These are phyloP conservation scores for Thecocarcelia acutangulata DNA, from an alignment of 2,888 invertebrate species.

Conservation along the genomic window DNA sequence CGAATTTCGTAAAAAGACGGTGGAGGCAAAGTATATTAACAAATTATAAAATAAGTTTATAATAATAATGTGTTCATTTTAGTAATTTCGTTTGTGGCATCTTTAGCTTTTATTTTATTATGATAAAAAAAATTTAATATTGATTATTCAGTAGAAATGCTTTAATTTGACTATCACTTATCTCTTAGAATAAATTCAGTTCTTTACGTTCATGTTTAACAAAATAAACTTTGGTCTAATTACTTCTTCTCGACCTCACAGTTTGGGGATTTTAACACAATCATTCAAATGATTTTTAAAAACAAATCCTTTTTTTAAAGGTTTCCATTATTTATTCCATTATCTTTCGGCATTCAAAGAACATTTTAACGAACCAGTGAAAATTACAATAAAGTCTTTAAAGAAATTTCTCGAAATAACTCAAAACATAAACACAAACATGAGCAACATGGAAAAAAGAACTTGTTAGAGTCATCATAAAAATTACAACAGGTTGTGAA, in stretches of 20 bases:
- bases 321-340: background rate
- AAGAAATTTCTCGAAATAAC: background rate
- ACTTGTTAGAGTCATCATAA: slow-evolving; percentile 39
- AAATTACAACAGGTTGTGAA: slow-evolving; percentile 56
- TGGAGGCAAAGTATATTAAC: too few relatives aligned
- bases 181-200: too few relatives aligned
- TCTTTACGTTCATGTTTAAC: too few relatives aligned
- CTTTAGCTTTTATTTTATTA: too few relatives aligned
- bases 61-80: too few relatives aligned
- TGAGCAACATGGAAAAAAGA: background rate
- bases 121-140: too few relatives aligned
- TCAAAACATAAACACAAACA: slow-evolving; percentile 25
- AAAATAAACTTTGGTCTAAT: background rate
- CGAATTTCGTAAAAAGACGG: too few relatives aligned
- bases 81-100: too few relatives aligned
- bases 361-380: slow-evolving; percentile 12
- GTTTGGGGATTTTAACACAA: slow-evolving; percentile 19
- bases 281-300: slow-evolving; percentile 17
- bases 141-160: too few relatives aligned
- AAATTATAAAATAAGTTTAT: too few relatives aligned
- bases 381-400: background rate
- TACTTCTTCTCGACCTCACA: background rate
- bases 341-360: background rate
- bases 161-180: too few relatives aligned
- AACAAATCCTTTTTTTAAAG: background rate